Percentiles rank a stretch among this genome's conserved stretches.
These are phyloP conservation scores for Malachius bipustulatus DNA, from an alignment of 2,888 invertebrate genomes.

Conservation along the genomic window DNA sequence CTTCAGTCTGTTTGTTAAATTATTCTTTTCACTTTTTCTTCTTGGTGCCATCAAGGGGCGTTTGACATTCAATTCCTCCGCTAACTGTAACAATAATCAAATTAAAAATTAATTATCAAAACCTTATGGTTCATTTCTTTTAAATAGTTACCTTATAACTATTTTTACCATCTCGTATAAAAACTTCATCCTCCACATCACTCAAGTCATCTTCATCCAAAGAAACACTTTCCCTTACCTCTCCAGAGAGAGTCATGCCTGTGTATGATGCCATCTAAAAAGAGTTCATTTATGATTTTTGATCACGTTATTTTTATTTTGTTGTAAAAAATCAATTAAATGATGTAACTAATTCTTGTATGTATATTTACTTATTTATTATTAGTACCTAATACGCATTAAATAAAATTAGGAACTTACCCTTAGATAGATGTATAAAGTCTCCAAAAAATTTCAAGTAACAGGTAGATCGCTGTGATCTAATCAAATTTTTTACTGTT, in stretches of 20 bases:
- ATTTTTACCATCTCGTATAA: constrained; percentile 58
- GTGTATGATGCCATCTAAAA: constrained; percentile 45
- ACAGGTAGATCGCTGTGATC: no score
- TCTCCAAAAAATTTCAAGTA: no score
- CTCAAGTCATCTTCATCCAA: constrained; percentile 61
- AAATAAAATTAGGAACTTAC: no score
- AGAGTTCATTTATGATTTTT: constrained; percentile 12
- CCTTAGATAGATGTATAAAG: no score
- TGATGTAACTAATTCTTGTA: no score
- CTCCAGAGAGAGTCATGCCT: constrained; percentile 45
- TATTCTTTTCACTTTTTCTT: constrained; percentile 41
- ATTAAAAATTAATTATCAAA: constrained; percentile 9
- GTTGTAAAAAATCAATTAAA: no score
- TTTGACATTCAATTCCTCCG: constrained; percentile 57
- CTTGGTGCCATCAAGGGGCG: constrained; percentile 63
- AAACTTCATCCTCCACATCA: constrained; percentile 67
- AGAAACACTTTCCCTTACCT: constrained; percentile 49
- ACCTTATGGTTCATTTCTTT: not conserved
- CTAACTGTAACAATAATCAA: constrained; percentile 35
- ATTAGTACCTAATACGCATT: no score
- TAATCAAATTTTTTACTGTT: no score
- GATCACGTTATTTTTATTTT: no score
- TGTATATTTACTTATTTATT: no score
- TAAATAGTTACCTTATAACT: constrained; percentile 41
- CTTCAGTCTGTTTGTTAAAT: constrained; percentile 41